Evolutionary conservation across 2,888 invertebrate genomes (phyloP), one percentile per base, ranked within the genome.

Genomic region (Orthosia gracilis): DNA sequence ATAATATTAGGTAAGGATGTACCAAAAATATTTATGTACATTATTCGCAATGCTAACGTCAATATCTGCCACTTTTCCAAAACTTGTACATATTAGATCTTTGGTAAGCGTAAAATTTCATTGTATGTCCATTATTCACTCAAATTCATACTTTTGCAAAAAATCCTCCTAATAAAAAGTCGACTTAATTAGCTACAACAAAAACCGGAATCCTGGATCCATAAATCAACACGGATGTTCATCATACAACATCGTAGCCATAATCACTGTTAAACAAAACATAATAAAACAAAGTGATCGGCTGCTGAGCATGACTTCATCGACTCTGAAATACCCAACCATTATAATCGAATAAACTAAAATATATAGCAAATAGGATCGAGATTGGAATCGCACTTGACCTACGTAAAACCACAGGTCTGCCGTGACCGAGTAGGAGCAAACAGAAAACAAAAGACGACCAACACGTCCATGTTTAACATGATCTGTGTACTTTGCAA

Each of bases 361-460:
- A 84, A 87, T 89, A 86, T 87, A 87, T 88, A 84, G 81, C 82
- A 88, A 93, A 91, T 88, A 91, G 82, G 87, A 89, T 89, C 85
- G 87, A 90, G 90, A 91, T 92, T 90, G 85, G 83, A 90, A 91
- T 91, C 90, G 89, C 89, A 91, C 90, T 92, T 94, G 94, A 94
- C 94, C 93, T 91, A 91, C 87, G 90, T 91, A 87, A 94, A 95
- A 95, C 96, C 95, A 92, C 96, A 95, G 77, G 94, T 92, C 94
- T 91, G 92, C 96, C 95, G 88, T 95, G 96, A 95, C 95, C 94
- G 94, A 93, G 91, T 89, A 90, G 91, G 90, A 91, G 92, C 88
- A 94, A 89, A 92, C 85, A 91, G 89, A 91, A 90, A 92, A 90
- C 91, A 91, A 90, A 90, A 92, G 87, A 90, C 91, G 91, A 89